Evolutionary conservation across 2,888 invertebrate species (phyloP), one percentile per base, ranked within the genome.

Genomic region (Tetragonula carbonaria): DNA sequence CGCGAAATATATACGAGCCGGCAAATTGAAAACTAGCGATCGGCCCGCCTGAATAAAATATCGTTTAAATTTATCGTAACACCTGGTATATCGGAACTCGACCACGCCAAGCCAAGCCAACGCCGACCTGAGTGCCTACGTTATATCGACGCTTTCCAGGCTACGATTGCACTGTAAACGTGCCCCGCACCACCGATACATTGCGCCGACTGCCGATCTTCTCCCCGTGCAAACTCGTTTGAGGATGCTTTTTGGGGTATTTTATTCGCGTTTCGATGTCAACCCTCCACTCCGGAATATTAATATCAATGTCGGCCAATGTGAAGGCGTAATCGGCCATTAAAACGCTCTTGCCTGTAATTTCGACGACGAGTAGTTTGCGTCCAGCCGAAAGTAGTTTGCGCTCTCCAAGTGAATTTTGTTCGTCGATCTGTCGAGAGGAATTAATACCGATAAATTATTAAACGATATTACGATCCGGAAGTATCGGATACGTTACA

Each of bases 21-120:
- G 92, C 93, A 94, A 94, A 94, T 94, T 94, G 94, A 94, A 94
- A 94, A 94, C 92, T 94, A 93, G 93, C 93, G 93, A 94, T 94
- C 93, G 93, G 91, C 88, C 93, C 91, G 93, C 92, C 91, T 94
- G 94, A 94, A 94, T 94, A 94, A 94, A 93, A 94, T 94, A 94
- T 94, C 93, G 93, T 89, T 92, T 92, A 93, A 94, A 94, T 94
- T 94, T 94, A 94, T 94, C 92, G 93, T 93, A 94, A 94, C 94
- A 94, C 94, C 93, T 93, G 93, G 91, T 93, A 93, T 92, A 93
- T 92, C 92, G 92, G 87, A 80, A 83, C 84, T 85, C 83, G 87
- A 82, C 84, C 87, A 86, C 83, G 86, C 87, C 76, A 82, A 85
- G 84, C 86, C 87, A 84, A 80, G 86, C 88, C 71, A 85, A 83